Evolutionary conservation across 2,888 invertebrate species (phyloP), one percentile per base, ranked within the genome.

Genomic region (Euplagia quadripunctaria): DNA sequence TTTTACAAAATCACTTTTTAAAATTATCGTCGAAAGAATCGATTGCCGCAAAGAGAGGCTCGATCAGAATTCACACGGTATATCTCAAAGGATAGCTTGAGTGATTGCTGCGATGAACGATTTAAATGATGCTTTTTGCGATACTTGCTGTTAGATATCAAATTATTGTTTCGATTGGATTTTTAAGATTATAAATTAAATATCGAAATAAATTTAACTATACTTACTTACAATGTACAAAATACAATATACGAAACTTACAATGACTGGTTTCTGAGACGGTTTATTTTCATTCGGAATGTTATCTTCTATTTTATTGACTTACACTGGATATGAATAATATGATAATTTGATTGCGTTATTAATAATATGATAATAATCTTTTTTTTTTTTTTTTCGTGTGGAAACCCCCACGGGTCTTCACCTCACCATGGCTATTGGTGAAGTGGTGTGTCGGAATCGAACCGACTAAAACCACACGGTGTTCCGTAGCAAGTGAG

Each of bases 11-110:
- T 88, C 90, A 89, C 88, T 92, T 92, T 94, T 91, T 91, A 88
- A 93, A 95, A 93, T 94, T 93, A 94, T 92, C 92, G 85, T 80
- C 85, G 87, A 86, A 85, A 87, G 92, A 91, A 94, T 94, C 94
- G 92, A 94, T 94, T 90, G 93, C 84, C 84, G 79, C 86, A 86
- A 87, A 77, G 80, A 58, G 58, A 69, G 85, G 85, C 86, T 82
- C 90, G 92, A 91, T 92, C 91, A 91, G 94, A 90, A 94, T 93
- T 89, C 91, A 86, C 92, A 90, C 94, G 95, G 94, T 93, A 88
- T 85, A 89, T 87, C 89, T 93, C 94, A 94, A 94, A 94, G 94
- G 90, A 91, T 89, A 87, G 83, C 85, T 88, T 75, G 82, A 87
- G 83, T 90, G 92, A 92, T 92, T 90, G 89, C 83, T 81, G 74